These are phyloP conservation scores for Hydrotaea diabolus DNA, from an alignment of 2,888 invertebrate species.

Conservation along the genomic window DNA sequence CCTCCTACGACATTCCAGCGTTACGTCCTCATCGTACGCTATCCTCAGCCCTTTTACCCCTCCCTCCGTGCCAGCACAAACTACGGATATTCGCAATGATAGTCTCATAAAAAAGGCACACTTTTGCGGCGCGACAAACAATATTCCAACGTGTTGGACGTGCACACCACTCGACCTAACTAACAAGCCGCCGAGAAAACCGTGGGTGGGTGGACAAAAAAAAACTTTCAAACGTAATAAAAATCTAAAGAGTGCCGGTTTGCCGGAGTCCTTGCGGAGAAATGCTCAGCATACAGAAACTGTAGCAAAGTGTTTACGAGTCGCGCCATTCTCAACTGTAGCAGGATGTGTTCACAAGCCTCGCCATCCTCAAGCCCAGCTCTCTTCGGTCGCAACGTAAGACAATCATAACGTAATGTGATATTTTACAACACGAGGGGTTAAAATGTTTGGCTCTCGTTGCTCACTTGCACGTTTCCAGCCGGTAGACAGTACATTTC, in stretches of 20 bases:
- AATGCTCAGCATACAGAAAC: background rate
- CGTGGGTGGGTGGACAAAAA: background rate
- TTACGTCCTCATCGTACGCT: background rate
- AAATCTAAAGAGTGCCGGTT: background rate
- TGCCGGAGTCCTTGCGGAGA: background rate
- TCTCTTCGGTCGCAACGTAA: background rate
- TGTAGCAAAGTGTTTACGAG: too few relatives aligned
- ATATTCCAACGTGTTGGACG: constrained; percentile 41
- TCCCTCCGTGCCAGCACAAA: background rate
- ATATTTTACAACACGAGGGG: constrained; percentile 14
- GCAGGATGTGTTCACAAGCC: background rate
- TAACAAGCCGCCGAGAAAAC: background rate
- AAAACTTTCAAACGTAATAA: constrained; percentile 24
- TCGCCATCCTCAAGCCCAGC: background rate
- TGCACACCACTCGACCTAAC: constrained; percentile 14
- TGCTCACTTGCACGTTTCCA: background rate
- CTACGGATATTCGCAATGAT: background rate
- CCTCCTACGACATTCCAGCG: background rate
- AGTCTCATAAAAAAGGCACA: constrained; percentile 20
- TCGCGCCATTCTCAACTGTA: too few relatives aligned
- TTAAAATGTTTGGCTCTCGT: background rate
- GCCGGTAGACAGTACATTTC: background rate
- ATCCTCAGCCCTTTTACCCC: background rate
- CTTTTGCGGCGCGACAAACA: constrained; percentile 42
- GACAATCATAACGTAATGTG: constrained; percentile 18